Evolutionary conservation across 2,888 invertebrate species (phyloP).

Genomic region (Creontiades dilutus): DNA sequence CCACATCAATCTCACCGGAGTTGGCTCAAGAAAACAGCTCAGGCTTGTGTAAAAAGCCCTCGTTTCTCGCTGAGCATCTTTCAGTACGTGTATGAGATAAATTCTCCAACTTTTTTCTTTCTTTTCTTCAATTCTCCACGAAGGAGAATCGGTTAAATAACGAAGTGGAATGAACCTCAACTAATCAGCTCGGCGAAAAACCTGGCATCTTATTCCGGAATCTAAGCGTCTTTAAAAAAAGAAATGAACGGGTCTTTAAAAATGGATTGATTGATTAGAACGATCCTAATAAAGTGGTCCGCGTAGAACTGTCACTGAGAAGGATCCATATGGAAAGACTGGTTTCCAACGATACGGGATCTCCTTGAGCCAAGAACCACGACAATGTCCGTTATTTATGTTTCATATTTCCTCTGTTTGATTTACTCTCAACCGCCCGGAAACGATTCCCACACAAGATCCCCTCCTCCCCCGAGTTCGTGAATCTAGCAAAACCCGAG

Average conservation of each 20-base stretch:
- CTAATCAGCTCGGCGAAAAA: not conserved
- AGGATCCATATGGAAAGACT: not conserved
- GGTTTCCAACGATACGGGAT: not conserved
- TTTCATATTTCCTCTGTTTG: conserved; percentile 17
- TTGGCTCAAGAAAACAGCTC: not conserved
- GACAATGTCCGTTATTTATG: conserved; percentile 39
- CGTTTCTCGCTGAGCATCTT: not conserved
- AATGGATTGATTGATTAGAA: conserved; percentile 28
- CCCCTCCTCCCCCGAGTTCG: not conserved
- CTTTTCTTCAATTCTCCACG: not conserved
- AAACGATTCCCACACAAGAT: conserved; percentile 36
- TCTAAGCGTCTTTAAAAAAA: not conserved
- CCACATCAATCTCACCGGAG: not conserved
- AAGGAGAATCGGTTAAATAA: not conserved
- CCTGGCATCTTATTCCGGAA: not conserved
- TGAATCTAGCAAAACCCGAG: not conserved
- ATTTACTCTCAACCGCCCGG: not conserved
- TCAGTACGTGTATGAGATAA: not conserved
- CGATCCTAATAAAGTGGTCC: conserved; percentile 1
- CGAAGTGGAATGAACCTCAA: conserved; percentile 3
- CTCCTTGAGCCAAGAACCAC: conserved; percentile 39
- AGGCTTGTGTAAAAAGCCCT: not conserved
- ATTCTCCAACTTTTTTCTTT: not conserved
- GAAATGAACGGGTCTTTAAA: conserved; percentile 11
- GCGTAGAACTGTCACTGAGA: conserved; percentile 18